Evolutionary conservation across 2,797 vertebrate species (phyloP), one percentile per base, ranked within the genome.

Genomic region (Melanitta fusca): DNA sequence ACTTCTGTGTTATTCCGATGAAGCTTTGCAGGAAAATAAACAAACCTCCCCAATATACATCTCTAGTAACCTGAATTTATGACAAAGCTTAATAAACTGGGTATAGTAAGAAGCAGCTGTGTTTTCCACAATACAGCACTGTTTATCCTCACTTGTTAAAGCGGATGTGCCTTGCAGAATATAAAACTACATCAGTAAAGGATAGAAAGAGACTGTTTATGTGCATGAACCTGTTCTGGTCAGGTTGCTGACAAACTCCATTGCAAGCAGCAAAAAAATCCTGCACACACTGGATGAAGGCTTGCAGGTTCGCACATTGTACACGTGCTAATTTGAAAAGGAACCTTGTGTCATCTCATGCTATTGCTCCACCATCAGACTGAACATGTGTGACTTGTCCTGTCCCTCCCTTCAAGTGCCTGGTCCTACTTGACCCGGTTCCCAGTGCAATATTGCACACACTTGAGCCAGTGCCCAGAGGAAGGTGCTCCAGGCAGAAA

Each of bases 251-350:
- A 80, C 27, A 45, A 84, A 12, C 28, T 57, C 21, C 2, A 2
- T 19, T 15, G 30, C 28, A 53, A 73, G 22, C 13, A 41, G 56
- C 18, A 38, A 66, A 24, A 62, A 92, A 78, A 47, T 4, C 0
- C 9, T 10, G 6, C 0, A 0, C 6, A 51, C 0, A 0, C 1
- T 5, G 6, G 77, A 60, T 27, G 19, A 80, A 6, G 18, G 21
- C 32, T 36, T 73, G 54, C 19, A 56, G 71, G 21, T 70, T 24
- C 36, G 25, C 36, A 41, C 24, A 9, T 10, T 21, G 27, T 6
- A 32, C 51, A 71, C 8, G 28, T 71, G 10, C 54, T 56, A 0
- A 36, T 54, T 30, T 1, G 2, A 85, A 87, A 89, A 91, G 9
- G 8, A 86, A 43, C 32, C 34, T 12, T 3, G 24, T 7, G 62